Conservation (phyloP, 64 coral and sea anemone species). For the Montipora sp. region DNA sequence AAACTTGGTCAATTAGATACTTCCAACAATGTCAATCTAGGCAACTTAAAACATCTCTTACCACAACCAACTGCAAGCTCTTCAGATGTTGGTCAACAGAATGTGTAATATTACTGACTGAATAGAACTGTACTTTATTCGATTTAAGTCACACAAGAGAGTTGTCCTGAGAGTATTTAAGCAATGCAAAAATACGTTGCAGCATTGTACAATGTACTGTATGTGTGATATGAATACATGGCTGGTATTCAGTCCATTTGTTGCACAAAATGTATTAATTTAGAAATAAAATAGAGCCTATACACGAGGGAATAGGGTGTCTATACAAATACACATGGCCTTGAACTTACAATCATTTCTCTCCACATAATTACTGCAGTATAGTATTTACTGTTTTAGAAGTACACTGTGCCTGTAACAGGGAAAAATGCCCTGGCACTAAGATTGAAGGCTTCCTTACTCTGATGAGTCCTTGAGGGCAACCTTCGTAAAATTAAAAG, state of each 20-base stretch:
- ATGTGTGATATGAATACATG: not conserved
- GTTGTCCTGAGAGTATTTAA: not conserved
- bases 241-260: no score
- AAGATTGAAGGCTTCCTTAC: no score
- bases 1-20: not conserved
- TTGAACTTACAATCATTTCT: no score
- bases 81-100: not conserved
- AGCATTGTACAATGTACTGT: not conserved
- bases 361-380: no score
- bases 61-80: not conserved
- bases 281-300: no score
- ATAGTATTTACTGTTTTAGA: no score
- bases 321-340: no score
- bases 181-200: not conserved
- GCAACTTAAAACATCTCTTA: not conserved
- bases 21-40: not conserved
- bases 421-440: no score
- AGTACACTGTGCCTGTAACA: no score
- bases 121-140: not conserved
- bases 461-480: not conserved
- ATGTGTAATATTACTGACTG: not conserved
- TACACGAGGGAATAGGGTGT: no score
- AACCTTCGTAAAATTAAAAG: constrained; percentile 26
- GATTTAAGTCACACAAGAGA: not conserved
- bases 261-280: no score